Percentiles rank a stretch among this genome's conserved stretches.
phyloP scores from a whole-genome alignment of 2,888 invertebrate genomes.

The Cryptophagus acutangulus region DNA sequence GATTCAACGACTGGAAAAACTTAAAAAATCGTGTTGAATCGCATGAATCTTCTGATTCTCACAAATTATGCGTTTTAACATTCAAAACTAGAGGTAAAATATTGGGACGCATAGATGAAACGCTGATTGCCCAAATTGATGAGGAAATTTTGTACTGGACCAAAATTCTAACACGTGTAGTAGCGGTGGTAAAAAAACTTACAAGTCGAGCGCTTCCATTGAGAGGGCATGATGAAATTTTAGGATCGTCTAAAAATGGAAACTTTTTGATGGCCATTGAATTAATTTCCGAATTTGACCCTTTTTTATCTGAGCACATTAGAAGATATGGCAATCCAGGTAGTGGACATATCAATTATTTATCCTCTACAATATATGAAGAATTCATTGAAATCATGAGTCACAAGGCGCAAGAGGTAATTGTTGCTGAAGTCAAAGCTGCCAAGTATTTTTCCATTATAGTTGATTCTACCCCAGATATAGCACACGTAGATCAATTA shows the following conservation, averaged over 20 bases:
- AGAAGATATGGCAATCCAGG: neutral
- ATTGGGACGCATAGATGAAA: too few species aligned
- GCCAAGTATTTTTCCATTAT: constrained; percentile 7
- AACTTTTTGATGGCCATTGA: neutral
- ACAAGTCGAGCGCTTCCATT: neutral
- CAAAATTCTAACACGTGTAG: neutral
- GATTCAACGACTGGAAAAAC: too few species aligned
- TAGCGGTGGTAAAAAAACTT: neutral
- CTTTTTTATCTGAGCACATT: constrained; percentile 1
- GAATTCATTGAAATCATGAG: neutral
- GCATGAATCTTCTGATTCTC: too few species aligned
- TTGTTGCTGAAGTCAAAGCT: neutral
- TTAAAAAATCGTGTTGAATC: too few species aligned
- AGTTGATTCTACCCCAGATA: constrained; percentile 6
- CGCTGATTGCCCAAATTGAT: too few species aligned
- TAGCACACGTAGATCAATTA: constrained; percentile 5
- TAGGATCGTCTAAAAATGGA: constrained; percentile 1
- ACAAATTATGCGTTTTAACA: too few species aligned
- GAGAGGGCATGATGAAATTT: neutral
- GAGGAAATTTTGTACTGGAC: neutral
- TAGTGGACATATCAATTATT: neutral
- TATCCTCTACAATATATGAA: neutral
- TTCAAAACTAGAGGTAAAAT: too few species aligned
- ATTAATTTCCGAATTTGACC: too few species aligned
- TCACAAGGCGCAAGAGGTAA: neutral